These are phyloP conservation scores for Sula dactylatra DNA, from an alignment of 2,113 vertebrate genomes.

Conservation along the genomic window DNA sequence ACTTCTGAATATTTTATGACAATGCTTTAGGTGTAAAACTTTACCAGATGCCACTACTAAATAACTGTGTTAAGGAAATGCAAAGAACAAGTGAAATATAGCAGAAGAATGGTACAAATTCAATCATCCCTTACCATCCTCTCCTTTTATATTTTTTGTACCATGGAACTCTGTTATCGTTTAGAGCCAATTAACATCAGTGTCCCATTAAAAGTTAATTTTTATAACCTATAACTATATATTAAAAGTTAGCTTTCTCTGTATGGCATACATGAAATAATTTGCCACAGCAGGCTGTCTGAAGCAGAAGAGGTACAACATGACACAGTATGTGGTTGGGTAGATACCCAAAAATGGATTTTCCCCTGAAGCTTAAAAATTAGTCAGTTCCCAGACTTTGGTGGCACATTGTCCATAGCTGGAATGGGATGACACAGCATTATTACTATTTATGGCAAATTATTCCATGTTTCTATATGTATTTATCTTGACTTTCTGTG, in stretches of 20 bases:
- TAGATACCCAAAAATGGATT: not conserved
- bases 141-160: not conserved
- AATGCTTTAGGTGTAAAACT: conserved; percentile 70
- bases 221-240: not conserved
- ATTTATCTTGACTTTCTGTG: not conserved
- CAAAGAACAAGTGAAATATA: conserved; percentile 16
- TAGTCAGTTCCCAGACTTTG: not conserved
- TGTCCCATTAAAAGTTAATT: not conserved
- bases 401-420: not conserved
- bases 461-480: not conserved
- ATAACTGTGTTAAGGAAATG: conserved; percentile 28
- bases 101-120: not conserved
- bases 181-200: not conserved
- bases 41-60: conserved; percentile 45
- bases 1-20: conserved; percentile 77
- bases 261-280: not conserved
- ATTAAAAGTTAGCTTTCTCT: not conserved
- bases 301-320: not conserved
- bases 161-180: not conserved
- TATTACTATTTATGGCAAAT: not conserved
- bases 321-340: not conserved
- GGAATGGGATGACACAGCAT: not conserved
- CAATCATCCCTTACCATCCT: not conserved
- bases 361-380: not conserved
- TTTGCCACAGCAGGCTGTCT: not conserved